Conservation (phyloP, 1,140 invertebrate species). For the Latrodectus geometricus region DNA sequence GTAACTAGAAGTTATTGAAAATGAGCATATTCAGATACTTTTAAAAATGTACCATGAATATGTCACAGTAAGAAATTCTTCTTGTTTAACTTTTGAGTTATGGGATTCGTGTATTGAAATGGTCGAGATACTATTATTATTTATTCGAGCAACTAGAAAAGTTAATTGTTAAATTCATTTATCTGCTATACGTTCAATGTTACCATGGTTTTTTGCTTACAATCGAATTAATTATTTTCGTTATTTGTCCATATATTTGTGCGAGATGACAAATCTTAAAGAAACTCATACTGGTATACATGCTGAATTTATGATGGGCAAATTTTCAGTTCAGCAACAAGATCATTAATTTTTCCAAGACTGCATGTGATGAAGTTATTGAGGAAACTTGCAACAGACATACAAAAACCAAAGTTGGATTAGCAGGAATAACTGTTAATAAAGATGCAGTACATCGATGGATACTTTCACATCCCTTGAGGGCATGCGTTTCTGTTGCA, state of each 20-base stretch:
- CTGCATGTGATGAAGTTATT: conserved; percentile 58
- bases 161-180: neutral
- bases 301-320: conserved; percentile 11
- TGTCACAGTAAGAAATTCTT: too few relatives aligned
- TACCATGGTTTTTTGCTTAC: conserved; percentile 11
- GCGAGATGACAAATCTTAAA: conserved; percentile 39
- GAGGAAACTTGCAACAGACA: conserved; percentile 61
- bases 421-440: neutral
- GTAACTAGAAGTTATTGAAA: too few relatives aligned
- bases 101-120: too few relatives aligned
- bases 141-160: conserved; percentile 10
- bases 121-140: too few relatives aligned
- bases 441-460: conserved; percentile 16
- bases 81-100: too few relatives aligned
- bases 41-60: too few relatives aligned
- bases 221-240: conserved; percentile 37
- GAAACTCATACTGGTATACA: neutral
- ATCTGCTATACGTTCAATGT: neutral
- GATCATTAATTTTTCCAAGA: neutral
- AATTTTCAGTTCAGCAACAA: conserved; percentile 59
- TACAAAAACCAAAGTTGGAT: conserved; percentile 17
- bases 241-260: conserved; percentile 54
- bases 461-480: neutral
- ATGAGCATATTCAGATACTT: too few relatives aligned
- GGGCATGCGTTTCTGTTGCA: neutral